Base-by-base conservation (phyloP, 2,888 invertebrate genomes). In the Heterodera filipjevi region DNA sequence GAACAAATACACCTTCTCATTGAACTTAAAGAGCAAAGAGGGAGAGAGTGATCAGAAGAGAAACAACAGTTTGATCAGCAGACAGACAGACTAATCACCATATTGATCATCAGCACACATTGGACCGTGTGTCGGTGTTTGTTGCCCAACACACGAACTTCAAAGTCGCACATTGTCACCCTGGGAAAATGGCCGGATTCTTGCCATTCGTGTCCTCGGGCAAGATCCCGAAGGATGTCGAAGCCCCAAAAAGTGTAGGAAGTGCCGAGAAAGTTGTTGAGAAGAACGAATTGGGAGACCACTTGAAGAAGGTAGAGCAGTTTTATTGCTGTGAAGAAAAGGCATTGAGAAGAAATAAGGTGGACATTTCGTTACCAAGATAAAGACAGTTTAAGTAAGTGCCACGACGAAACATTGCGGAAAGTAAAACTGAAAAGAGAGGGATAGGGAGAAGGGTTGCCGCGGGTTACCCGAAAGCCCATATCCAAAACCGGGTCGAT, bases 91-190 rank as follows among this genome's bases (percentile, higher is more conserved):
- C 14, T 27, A 77, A 19, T 73, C 33, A 83, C 77, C 84, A 84
- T 85, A 76, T 84, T 84, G 78, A 86, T 86, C 85, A 85, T 85
- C 77, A 89, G 82, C 35, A 89, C 89, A 64, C 75, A 75, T 64
- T 75, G 75, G 8, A 75, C 75, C 16, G 78, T 79, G 79, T 91
- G 90, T 44, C 90, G 86, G 83, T 91, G 91, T 44, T 90, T 89
- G 83, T 90, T 91, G 33, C 90, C 90, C 76, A 91, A 87, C 81
- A 90, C 90, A 30, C 91, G 84, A 35, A 90, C 89, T 77, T 87
- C 89, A 81, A 90, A 90, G 83, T 90, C 90, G 84, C 90, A 90
- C 89, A 90, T 86, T 14, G 89, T 90, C 30, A 90, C 89, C 80
- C 89, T 74, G 22, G 89, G 89, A 81, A 89, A 89, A 79, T 89